Percentiles rank a stretch among this genome's conserved stretches.
Evolutionary conservation across 1,140 invertebrate species (phyloP).

Genomic region (Eumeta japonica): DNA sequence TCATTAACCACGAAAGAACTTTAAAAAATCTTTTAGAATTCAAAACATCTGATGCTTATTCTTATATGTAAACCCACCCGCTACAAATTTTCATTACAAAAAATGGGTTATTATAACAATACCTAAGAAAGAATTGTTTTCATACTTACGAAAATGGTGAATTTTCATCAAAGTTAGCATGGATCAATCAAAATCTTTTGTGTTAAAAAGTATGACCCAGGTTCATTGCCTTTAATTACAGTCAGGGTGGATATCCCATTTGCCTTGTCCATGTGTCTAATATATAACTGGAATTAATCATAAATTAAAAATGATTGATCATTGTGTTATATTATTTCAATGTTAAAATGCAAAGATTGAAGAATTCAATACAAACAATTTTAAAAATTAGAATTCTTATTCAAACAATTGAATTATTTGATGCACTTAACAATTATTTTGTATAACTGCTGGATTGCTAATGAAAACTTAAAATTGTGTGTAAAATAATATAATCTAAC

Average conservation of each 20-base stretch:
- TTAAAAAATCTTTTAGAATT: too few relatives aligned
- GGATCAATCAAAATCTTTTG: conserved; percentile 73
- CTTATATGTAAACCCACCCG: too few relatives aligned
- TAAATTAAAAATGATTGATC: conserved; percentile 3
- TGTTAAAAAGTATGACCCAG: conserved; percentile 62
- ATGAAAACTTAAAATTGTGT: neutral
- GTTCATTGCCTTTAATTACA: conserved; percentile 53
- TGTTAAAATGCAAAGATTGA: too few relatives aligned
- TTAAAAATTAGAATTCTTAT: too few relatives aligned
- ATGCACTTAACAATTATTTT: too few relatives aligned
- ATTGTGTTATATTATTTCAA: neutral
- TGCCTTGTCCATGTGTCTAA: conserved; percentile 93
- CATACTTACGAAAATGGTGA: conserved; percentile 65
- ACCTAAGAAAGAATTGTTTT: conserved; percentile 6
- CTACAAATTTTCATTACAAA: neutral
- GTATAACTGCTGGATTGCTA: too few relatives aligned
- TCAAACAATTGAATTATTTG: too few relatives aligned
- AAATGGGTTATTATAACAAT: conserved; percentile 2
- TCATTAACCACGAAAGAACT: too few relatives aligned
- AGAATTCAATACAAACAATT: too few relatives aligned
- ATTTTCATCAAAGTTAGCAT: conserved; percentile 50
- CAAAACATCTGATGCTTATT: too few relatives aligned
- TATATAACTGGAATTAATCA: conserved; percentile 58
- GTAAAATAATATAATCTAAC: conserved; percentile 23
- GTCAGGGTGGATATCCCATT: conserved; percentile 86